phyloP scores from a whole-genome alignment of 2,113 vertebrate species.

The Anguilla rostrata region DNA sequence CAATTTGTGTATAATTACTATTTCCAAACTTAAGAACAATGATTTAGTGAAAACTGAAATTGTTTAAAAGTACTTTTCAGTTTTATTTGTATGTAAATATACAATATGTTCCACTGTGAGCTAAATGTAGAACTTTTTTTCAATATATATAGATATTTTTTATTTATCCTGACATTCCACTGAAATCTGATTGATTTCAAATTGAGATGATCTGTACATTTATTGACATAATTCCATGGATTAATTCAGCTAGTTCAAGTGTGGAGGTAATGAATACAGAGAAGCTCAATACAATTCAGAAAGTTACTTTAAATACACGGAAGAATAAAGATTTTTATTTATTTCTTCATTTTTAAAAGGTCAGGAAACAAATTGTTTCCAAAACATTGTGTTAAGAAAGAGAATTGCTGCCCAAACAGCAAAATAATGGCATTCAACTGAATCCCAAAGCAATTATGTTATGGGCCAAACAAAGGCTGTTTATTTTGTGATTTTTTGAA shows the following conservation, averaged over 20 bases:
- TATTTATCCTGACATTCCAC: background rate
- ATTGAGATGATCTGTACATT: background rate
- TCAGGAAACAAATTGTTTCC: slow-evolving; percentile 35
- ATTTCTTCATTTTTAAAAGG: background rate
- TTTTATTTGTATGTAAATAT: background rate
- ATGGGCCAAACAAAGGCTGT: slow-evolving; percentile 57
- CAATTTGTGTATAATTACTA: too few species aligned
- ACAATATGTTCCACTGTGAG: background rate
- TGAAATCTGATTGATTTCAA: background rate
- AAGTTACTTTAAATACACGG: background rate
- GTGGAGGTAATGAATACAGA: background rate
- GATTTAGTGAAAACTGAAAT: too few species aligned
- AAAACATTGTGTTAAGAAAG: slow-evolving; percentile 39
- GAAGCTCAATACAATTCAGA: background rate
- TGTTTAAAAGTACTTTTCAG: too few species aligned
- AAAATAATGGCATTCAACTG: slow-evolving; percentile 41
- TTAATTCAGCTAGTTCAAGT: background rate
- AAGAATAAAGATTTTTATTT: background rate
- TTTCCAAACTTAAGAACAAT: too few species aligned
- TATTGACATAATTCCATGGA: background rate
- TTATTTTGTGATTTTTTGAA: slow-evolving; percentile 42
- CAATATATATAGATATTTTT: background rate
- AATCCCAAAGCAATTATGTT: slow-evolving; percentile 54
- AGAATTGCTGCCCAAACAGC: slow-evolving; percentile 33
- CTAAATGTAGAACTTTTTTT: background rate